Conservation (phyloP, 2,888 invertebrate genomes). For the Thecophora atra region DNA sequence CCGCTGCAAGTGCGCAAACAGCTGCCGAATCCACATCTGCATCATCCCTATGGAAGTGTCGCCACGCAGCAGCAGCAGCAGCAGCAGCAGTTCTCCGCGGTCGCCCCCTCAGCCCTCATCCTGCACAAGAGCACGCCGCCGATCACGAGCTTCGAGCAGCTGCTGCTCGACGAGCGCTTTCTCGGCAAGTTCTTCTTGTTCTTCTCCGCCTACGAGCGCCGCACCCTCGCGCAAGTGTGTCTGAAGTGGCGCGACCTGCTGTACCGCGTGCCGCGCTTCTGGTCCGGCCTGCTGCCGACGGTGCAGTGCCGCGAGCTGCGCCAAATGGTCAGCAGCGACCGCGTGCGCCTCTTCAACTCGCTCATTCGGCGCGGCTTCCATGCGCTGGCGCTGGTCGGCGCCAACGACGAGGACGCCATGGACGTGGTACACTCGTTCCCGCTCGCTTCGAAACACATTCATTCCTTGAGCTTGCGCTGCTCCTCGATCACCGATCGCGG, state of each 20-base stretch:
- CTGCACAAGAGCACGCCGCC: slow-evolving; percentile 68
- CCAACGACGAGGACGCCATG: slow-evolving; percentile 87
- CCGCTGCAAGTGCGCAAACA: slow-evolving; percentile 64
- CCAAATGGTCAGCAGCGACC: slow-evolving; percentile 69
- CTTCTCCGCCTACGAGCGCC: slow-evolving; percentile 80
- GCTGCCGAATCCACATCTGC: slow-evolving; percentile 63
- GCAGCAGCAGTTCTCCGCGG: slow-evolving; percentile 60
- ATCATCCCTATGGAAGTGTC: slow-evolving; percentile 56
- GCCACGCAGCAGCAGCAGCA: slow-evolving; percentile 29
- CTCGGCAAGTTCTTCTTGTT: slow-evolving; percentile 85
- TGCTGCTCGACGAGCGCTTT: slow-evolving; percentile 86
- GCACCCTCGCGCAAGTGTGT: slow-evolving; percentile 85
- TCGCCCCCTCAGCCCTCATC: slow-evolving; percentile 53
- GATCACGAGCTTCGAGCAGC: slow-evolving; percentile 76
- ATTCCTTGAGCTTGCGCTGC: slow-evolving; percentile 85
- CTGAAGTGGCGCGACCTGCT: slow-evolving; percentile 87
- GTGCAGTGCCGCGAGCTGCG: slow-evolving; percentile 86
- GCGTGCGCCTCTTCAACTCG: slow-evolving; percentile 78
- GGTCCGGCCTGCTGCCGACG: slow-evolving; percentile 86
- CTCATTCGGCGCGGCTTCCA: slow-evolving; percentile 87
- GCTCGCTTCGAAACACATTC: slow-evolving; percentile 82
- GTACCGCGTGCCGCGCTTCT: slow-evolving; percentile 87
- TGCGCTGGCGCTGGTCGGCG: slow-evolving; percentile 83
- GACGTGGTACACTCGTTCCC: slow-evolving; percentile 89
- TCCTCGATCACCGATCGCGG: slow-evolving; percentile 92